Percentiles rank a stretch among this genome's conserved stretches.
Conservation (phyloP, 2,888 invertebrate genomes). For the Limnephilus marmoratus region DNA sequence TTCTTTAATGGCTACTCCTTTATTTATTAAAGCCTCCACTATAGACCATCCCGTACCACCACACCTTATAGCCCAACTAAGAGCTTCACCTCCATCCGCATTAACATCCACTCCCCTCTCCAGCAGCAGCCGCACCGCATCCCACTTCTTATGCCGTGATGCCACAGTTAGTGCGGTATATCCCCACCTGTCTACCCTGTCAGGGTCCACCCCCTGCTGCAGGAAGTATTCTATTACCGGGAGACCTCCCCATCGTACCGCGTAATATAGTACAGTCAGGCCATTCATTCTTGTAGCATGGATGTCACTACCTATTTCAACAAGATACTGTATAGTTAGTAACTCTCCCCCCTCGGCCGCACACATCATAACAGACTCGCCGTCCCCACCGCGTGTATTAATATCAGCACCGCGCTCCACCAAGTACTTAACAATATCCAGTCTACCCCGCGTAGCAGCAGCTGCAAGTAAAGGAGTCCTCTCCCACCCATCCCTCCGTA, state of each 20-base stretch:
- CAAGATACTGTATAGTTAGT: neutral
- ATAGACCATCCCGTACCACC: too few relatives aligned
- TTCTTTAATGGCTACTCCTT: too few relatives aligned
- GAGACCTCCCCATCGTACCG: neutral
- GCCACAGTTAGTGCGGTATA: too few relatives aligned
- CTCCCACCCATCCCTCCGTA: fast-evolving
- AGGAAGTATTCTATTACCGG: too few relatives aligned
- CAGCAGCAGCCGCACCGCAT: too few relatives aligned
- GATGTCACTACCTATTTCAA: neutral
- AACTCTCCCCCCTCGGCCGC: neutral
- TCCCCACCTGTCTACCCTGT: too few relatives aligned
- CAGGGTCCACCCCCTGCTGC: too few relatives aligned
- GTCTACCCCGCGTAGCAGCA: neutral
- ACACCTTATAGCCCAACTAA: too few relatives aligned
- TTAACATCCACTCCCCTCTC: too few relatives aligned
- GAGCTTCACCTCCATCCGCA: too few relatives aligned
- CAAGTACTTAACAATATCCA: neutral
- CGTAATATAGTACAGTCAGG: neutral
- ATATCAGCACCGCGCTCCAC: neutral
- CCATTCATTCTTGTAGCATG: fast-evolving
- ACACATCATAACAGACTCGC: neutral
- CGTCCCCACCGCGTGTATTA: neutral
- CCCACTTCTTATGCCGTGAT: too few relatives aligned
- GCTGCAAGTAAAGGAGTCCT: neutral
- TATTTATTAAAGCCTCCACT: too few relatives aligned